These are phyloP conservation scores for Labrus mixtus DNA, from an alignment of 2,113 vertebrate genomes.

Conservation along the genomic window DNA sequence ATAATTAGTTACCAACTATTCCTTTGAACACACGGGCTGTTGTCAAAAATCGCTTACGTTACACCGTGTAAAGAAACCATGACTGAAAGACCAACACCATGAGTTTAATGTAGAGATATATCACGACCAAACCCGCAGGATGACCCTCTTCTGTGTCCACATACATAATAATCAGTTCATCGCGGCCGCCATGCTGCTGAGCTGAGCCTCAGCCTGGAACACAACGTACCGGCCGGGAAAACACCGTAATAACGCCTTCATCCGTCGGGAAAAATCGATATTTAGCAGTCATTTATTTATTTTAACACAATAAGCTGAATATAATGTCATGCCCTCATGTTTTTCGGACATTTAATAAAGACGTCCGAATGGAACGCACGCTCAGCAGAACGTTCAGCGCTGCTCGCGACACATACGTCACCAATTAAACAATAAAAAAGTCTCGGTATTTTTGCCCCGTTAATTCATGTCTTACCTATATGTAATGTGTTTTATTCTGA, in stretches of 20 bases:
- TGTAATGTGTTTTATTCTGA: conserved; percentile 10
- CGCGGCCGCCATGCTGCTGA: conserved; percentile 51
- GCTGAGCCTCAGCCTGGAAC: conserved; percentile 24
- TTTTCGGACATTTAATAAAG: background rate
- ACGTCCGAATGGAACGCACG: too few relatives aligned
- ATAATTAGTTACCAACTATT: background rate
- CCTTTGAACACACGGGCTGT: background rate
- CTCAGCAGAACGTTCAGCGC: too few relatives aligned
- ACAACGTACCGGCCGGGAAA: conserved; percentile 29
- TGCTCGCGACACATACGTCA: background rate
- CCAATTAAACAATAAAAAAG: too few relatives aligned
- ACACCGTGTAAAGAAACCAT: too few relatives aligned
- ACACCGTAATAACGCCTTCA: rapidly evolving
- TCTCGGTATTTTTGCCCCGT: too few relatives aligned
- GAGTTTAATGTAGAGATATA: background rate
- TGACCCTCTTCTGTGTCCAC: background rate
- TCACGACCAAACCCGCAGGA: background rate
- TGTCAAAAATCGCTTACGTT: too few relatives aligned
- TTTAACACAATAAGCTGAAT: rapidly evolving
- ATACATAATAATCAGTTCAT: too few relatives aligned
- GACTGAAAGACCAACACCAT: too few relatives aligned
- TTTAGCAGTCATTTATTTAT: rapidly evolving
- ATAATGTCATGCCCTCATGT: too few relatives aligned
- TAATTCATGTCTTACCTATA: conserved; percentile 43
- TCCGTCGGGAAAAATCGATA: rapidly evolving